Evolutionary conservation across 2,797 vertebrate genomes (phyloP), one percentile per base, ranked within the genome.

Genomic region (Betta splendens): DNA sequence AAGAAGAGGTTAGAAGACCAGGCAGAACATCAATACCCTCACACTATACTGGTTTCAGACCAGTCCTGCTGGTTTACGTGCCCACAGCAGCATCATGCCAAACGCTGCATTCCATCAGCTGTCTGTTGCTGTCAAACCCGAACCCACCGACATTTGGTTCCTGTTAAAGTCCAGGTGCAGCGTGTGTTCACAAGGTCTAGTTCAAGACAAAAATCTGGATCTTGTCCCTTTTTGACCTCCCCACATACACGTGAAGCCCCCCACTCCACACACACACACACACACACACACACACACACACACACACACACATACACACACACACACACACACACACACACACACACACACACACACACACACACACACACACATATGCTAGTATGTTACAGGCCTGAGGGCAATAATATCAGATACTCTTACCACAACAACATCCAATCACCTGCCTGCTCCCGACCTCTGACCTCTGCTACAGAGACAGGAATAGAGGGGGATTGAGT

Each of bases 341-440:
- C 23, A 38, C 36, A 40, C 12, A 42, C 33, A 67, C 31, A 66
- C 64, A 50, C 47, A 49, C 22, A 58, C 31, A 65, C 60, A 54
- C 32, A 49, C 31, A 48, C 65, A 46, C 64, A 65, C 56, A 69
- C 62, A 51, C 51, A 46, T 56, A 48, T 58, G 45, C n/a, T 1
- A 28, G 21, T 16, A 39, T 56, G 45, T 70, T 53, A 43, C 74
- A 83, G 64, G 77, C 81, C 82, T 71, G 60, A 86, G 72, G 84
- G 79, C 70, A 86, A 68, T 80, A 83, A 83, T 83, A 79, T 87
- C 83, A 83, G 72, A 89, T 90, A 89, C 44, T 64, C 85, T 92
- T 93, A 89, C 90, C 86, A 85, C 71, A 84, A 87, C 87, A 91
- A 89, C 87, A 90, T 79, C 83, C 86, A 88, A 90, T 84, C 79